Conservation (phyloP, 2,797 vertebrate species). For the Oryzias sinensis region DNA sequence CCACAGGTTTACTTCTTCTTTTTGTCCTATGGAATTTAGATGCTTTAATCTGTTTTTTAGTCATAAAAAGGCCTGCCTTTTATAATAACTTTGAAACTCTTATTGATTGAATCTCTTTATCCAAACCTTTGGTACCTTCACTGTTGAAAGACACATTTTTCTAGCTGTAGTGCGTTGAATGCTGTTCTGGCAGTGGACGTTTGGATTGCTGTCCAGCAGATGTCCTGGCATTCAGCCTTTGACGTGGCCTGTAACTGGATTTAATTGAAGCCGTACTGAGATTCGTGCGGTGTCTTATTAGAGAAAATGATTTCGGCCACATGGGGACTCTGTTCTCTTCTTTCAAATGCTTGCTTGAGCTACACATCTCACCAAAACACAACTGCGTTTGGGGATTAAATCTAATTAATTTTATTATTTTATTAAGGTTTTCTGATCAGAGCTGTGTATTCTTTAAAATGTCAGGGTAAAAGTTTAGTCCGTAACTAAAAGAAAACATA, state of each 20-base stretch:
- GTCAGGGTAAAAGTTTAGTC: no score
- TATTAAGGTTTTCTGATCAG: no score
- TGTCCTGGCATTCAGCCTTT: constrained; percentile 8
- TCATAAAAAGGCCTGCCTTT: no score
- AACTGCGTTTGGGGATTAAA: not conserved
- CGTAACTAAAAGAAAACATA: no score
- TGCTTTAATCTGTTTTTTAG: not conserved
- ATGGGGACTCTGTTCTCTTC: constrained; percentile 19
- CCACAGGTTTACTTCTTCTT: constrained; percentile 81
- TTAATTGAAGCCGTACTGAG: constrained; percentile 38
- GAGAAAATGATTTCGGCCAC: constrained; percentile 24
- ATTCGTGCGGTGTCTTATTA: constrained; percentile 32
- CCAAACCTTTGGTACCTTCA: no score
- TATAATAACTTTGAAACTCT: no score
- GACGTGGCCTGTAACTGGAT: constrained; percentile 25
- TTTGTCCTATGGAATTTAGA: not conserved
- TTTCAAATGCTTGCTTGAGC: constrained; percentile 6
- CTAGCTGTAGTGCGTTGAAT: no score
- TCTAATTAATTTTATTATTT: not conserved
- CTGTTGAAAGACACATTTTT: no score
- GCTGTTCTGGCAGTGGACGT: not conserved
- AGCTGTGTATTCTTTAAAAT: no score
- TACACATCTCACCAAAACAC: not conserved
- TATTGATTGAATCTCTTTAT: no score
- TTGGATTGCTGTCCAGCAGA: constrained; percentile 7